Percentiles rank a stretch among this genome's conserved stretches.
phyloP scores from a whole-genome alignment of 2,888 invertebrate species.

The Diaperis boleti region DNA sequence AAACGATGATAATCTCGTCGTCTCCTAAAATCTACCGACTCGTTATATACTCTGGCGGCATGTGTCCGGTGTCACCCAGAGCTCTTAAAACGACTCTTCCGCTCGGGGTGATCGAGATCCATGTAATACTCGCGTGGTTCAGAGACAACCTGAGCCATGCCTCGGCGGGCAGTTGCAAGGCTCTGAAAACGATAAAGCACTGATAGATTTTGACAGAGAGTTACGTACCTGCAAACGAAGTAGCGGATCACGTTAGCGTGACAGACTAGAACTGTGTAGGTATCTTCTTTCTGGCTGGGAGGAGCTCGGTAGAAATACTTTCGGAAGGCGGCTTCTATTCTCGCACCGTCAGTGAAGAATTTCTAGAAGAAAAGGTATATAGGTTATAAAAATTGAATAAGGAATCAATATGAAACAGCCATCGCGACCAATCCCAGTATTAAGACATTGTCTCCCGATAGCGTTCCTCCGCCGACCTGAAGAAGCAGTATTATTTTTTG shows the following conservation, averaged over 20 bases:
- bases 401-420: too few species aligned
- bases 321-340: slow-evolving; percentile 96
- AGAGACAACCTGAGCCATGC: slow-evolving; percentile 95
- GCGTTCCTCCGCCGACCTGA: too few species aligned
- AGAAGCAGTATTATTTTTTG: too few species aligned
- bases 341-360: slow-evolving; percentile 92
- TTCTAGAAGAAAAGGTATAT: slow-evolving; percentile 74
- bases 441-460: too few species aligned
- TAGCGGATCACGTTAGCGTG: slow-evolving; percentile 98
- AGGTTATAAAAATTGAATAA: too few species aligned
- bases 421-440: too few species aligned
- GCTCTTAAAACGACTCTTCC: slow-evolving; percentile 86
- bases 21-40: slow-evolving; percentile 60
- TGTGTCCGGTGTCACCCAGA: slow-evolving; percentile 91
- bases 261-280: slow-evolving; percentile 92
- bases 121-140: slow-evolving; percentile 94
- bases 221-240: slow-evolving; percentile 83
- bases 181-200: slow-evolving; percentile 73
- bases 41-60: slow-evolving; percentile 81
- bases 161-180: slow-evolving; percentile 96
- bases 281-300: slow-evolving; percentile 82
- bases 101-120: slow-evolving; percentile 86
- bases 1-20: too few species aligned
- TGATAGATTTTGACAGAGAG: too few species aligned
- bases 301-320: slow-evolving; percentile 93